Percentiles rank a stretch among this genome's conserved stretches.
These are phyloP conservation scores for Clarias macrocephalus DNA, from an alignment of 2,113 vertebrate genomes.

Conservation along the genomic window DNA sequence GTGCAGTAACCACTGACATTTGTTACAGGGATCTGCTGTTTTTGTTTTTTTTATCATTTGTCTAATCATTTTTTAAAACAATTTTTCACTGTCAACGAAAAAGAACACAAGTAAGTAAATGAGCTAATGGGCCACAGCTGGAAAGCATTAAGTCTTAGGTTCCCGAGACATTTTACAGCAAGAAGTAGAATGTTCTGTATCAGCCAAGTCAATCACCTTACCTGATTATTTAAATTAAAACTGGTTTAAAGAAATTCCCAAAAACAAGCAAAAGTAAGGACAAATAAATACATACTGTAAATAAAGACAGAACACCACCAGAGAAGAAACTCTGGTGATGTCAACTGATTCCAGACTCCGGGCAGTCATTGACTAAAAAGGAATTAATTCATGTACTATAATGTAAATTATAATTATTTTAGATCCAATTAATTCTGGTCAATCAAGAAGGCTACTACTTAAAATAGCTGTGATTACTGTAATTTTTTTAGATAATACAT, in stretches of 20 bases:
- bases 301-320: not conserved
- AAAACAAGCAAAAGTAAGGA: not conserved
- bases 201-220: not conserved
- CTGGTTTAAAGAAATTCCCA: not conserved
- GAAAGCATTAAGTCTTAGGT: not conserved
- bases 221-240: too few species aligned
- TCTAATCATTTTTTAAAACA: too few species aligned
- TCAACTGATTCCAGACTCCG: not conserved
- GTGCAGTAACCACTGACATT: too few species aligned
- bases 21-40: too few species aligned
- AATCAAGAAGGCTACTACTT: not conserved
- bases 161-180: not conserved
- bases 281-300: not conserved
- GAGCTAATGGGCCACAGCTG: too few species aligned
- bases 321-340: not conserved
- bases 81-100: too few species aligned
- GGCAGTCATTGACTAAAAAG: not conserved
- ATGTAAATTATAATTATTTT: not conserved
- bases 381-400: not conserved
- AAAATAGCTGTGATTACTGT: too few species aligned
- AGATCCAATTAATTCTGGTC: not conserved
- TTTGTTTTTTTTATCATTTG: too few species aligned
- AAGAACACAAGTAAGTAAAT: too few species aligned
- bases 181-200: not conserved
- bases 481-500: too few species aligned